phyloP scores from a whole-genome alignment of 1,140 invertebrate species.

The Thaumetopoea pityocampa region DNA sequence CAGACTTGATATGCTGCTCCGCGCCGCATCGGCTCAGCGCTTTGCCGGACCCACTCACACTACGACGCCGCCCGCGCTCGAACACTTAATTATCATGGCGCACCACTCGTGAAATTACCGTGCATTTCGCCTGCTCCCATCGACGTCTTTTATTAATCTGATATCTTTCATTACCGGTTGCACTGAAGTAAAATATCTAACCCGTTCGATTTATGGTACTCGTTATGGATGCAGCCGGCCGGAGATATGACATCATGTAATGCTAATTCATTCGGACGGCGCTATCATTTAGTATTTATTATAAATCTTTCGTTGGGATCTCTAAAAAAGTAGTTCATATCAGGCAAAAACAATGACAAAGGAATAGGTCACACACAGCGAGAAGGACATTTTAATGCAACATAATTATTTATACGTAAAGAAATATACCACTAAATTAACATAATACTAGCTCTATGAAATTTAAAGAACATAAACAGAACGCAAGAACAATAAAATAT shows the following conservation, averaged over 20 bases:
- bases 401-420: too few species aligned
- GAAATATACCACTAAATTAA: too few species aligned
- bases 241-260: slow-evolving; percentile 56
- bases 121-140: slow-evolving; percentile 55
- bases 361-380: too few species aligned
- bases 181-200: slow-evolving; percentile 45
- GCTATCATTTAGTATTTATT: slow-evolving; percentile 39
- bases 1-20: slow-evolving; percentile 70
- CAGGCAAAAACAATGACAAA: neutral
- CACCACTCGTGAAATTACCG: slow-evolving; percentile 61
- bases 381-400: too few species aligned
- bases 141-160: slow-evolving; percentile 65
- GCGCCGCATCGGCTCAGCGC: slow-evolving; percentile 30
- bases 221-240: slow-evolving; percentile 47
- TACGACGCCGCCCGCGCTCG: slow-evolving; percentile 30
- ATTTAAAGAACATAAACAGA: too few species aligned
- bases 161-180: slow-evolving; percentile 55
- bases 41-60: slow-evolving; percentile 41
- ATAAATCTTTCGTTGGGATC: slow-evolving; percentile 33
- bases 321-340: neutral
- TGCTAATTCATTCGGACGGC: slow-evolving; percentile 45
- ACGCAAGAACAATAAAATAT: too few species aligned
- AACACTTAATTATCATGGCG: slow-evolving; percentile 66
- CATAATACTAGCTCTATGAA: too few species aligned
- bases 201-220: slow-evolving; percentile 50